These are phyloP conservation scores for Brienomyrus brachyistius DNA, from an alignment of 2,113 vertebrate species.

Conservation along the genomic window DNA sequence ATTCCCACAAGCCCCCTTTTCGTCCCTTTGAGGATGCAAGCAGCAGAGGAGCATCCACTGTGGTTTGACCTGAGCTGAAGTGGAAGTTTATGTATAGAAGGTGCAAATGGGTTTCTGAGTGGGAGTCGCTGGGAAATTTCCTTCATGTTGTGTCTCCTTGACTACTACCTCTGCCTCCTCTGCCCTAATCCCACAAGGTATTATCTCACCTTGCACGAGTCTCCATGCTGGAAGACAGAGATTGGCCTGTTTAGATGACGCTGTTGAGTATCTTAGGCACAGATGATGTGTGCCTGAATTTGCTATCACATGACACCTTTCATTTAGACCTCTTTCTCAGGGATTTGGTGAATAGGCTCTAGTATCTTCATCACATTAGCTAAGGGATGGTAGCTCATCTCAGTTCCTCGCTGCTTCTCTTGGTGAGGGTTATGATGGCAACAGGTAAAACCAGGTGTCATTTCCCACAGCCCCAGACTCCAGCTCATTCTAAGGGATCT, in stretches of 20 bases:
- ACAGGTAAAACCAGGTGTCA: background rate
- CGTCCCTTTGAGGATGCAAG: background rate
- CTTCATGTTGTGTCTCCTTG: background rate
- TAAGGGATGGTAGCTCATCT: background rate
- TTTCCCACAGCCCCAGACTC: background rate
- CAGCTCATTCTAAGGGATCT: background rate
- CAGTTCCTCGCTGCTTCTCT: background rate
- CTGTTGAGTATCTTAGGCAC: background rate
- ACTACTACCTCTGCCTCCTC: background rate
- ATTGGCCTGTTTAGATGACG: background rate
- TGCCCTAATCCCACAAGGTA: background rate
- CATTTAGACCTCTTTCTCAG: background rate
- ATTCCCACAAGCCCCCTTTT: background rate
- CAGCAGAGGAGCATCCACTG: background rate
- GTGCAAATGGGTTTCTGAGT: background rate
- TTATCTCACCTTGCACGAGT: background rate
- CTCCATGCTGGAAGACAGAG: background rate
- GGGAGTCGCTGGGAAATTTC: background rate
- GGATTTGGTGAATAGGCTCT: background rate
- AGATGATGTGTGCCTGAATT: background rate
- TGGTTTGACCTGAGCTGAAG: background rate
- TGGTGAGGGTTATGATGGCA: background rate
- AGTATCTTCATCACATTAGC: background rate
- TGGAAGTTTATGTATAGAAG: background rate
- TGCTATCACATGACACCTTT: background rate